Evolutionary conservation across 2,113 vertebrate species (phyloP), one percentile per base, ranked within the genome.

Genomic region (Junco hyemalis): DNA sequence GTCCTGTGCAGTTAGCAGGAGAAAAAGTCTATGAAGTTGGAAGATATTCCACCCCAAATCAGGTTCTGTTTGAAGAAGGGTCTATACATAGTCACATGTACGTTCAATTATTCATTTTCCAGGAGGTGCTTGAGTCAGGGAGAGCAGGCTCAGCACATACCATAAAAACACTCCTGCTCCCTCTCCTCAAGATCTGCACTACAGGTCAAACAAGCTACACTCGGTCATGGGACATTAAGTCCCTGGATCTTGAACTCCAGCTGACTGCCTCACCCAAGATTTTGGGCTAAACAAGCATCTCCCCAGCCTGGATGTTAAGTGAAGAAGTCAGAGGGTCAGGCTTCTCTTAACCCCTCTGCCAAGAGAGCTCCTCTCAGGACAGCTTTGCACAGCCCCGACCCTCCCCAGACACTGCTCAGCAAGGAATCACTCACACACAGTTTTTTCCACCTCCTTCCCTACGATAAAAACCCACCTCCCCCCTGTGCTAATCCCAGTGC

Each of bases 71-170:
- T 92, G 85, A 96, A 95, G 85, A 90, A 92, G 80, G 64, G 90
- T 71, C 92, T 94, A 57, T 81, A 93, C 68, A 19, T 31, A 86
- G 91, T 81, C 92, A 90, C 86, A 83, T 60, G 72, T 63, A 96
- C 47, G 80, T 93, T 94, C 91, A 95, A 96, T 94, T 93, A 96
- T 95, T 96, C 86, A 92, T 95, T 91, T 87, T 95, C 50, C 92
- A 95, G 78, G 81, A 96, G 94, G 92, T 96, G 88, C 87, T 64
- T 71, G 73, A 95, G 82, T 82, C 77, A 92, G 93, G 87, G 87
- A 96, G 72, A 96, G 94, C 90, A 93, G 93, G 92, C 92, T 96
- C 96, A 96, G 94, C 95, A 96, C 82, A 93, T 94, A 94, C 90
- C 88, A 78, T 93, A 86, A 86, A 88, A 92, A 96, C 74, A 83